phyloP scores from a whole-genome alignment of 2,888 invertebrate genomes.

The Trissolcus brochymenae region DNA sequence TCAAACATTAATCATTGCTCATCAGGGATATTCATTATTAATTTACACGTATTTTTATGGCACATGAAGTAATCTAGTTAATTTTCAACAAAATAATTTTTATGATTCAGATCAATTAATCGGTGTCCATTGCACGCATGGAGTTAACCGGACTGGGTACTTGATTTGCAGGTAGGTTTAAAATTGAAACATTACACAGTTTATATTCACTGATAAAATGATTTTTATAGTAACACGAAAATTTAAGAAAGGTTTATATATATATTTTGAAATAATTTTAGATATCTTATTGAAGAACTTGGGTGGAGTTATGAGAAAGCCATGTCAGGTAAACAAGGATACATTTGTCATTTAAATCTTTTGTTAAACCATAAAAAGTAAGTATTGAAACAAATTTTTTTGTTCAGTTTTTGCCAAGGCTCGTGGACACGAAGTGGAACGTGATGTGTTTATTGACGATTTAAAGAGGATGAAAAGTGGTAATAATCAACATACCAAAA shows the following conservation, averaged over 20 bases:
- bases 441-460: slow-evolving; percentile 77
- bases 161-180: slow-evolving; percentile 82
- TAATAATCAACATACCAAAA: too few relatives aligned
- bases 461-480: slow-evolving; percentile 5
- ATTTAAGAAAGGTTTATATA: too few relatives aligned
- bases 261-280: slow-evolving; percentile 50
- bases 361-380: not conserved
- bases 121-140: slow-evolving; percentile 90
- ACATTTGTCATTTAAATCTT: not conserved
- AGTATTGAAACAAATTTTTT: not conserved
- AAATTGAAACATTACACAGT: not conserved
- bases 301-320: slow-evolving; percentile 69
- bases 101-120: slow-evolving; percentile 81
- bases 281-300: slow-evolving; percentile 81
- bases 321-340: not conserved
- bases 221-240: too few relatives aligned
- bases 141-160: slow-evolving; percentile 88
- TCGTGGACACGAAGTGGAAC: slow-evolving; percentile 83
- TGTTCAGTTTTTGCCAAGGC: slow-evolving; percentile 80
- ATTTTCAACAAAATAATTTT: not conserved
- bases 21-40: too few relatives aligned
- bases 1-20: too few relatives aligned
- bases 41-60: too few relatives aligned
- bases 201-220: not conserved
- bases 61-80: not conserved